Percentiles rank a stretch among this genome's conserved stretches.
Conservation (phyloP, 2,113 vertebrate genomes). For the Geococcyx californianus region DNA sequence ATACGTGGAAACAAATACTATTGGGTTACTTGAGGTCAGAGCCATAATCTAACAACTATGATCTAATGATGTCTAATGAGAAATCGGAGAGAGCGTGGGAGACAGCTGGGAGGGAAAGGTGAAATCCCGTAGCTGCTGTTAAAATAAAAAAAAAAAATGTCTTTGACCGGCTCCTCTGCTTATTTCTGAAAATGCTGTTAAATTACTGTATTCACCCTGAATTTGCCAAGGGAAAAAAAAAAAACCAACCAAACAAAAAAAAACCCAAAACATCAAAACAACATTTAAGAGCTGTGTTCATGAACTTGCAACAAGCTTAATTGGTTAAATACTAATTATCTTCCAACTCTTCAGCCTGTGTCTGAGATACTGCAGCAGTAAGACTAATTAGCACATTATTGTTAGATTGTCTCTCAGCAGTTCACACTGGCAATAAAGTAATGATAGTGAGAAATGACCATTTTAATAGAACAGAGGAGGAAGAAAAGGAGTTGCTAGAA, state of each 20-base stretch:
- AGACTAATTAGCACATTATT: slow-evolving; percentile 36
- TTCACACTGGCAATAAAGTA: not conserved
- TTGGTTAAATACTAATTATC: slow-evolving; percentile 52
- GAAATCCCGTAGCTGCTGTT: not conserved
- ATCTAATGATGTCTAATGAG: not conserved
- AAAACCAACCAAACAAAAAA: too few relatives aligned
- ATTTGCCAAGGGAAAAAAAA: not conserved
- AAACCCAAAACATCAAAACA: too few relatives aligned
- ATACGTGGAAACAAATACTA: not conserved
- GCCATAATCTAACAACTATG: not conserved
- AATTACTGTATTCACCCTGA: not conserved
- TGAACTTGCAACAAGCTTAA: slow-evolving; percentile 22
- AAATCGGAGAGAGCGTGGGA: not conserved
- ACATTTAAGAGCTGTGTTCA: not conserved
- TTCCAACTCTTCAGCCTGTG: not conserved
- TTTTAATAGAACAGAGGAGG: not conserved
- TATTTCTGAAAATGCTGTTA: not conserved
- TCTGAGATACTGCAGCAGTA: not conserved
- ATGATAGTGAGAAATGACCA: not conserved
- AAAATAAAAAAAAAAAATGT: not conserved
- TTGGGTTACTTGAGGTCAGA: not conserved
- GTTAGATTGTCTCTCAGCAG: not conserved
- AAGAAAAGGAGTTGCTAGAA: not conserved
- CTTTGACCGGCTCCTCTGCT: not conserved
- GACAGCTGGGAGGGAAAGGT: not conserved